phyloP scores from a whole-genome alignment of 2,888 invertebrate species.

The Diarsia brunnea region DNA sequence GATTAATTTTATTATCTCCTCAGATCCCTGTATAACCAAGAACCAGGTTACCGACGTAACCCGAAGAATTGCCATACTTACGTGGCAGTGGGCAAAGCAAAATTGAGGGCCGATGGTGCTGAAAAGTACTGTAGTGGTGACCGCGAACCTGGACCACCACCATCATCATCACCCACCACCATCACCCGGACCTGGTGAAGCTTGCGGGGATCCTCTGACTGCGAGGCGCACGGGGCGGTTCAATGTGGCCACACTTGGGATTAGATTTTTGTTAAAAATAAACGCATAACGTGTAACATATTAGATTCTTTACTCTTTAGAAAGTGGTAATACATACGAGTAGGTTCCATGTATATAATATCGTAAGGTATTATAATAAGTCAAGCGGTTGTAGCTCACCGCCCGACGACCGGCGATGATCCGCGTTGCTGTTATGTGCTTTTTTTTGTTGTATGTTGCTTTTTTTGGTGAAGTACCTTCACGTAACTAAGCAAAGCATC shows the following conservation, averaged over 20 bases:
- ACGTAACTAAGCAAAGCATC: background rate
- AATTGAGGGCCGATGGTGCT: no score
- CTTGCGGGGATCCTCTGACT: no score
- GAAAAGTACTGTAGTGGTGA: no score
- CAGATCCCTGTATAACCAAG: background rate
- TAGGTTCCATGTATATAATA: background rate
- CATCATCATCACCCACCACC: no score
- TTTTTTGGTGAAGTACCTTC: background rate
- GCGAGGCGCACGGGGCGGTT: no score
- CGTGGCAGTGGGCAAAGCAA: no score
- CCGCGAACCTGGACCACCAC: no score
- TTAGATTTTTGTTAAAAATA: background rate
- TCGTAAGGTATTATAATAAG: background rate
- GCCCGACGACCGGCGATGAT: background rate
- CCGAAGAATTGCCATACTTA: no score
- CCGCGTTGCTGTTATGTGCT: no score
- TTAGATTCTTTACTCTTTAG: background rate
- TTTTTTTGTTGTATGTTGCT: background rate
- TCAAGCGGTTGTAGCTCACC: background rate
- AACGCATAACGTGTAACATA: background rate
- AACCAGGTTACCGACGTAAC: no score
- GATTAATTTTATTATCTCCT: slow-evolving; percentile 26
- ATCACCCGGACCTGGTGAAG: no score
- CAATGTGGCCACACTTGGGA: no score
- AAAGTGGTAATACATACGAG: background rate